Conservation (phyloP, 37 sponge, comb jelly and placozoan genomes). For the Halichondria panicea region DNA sequence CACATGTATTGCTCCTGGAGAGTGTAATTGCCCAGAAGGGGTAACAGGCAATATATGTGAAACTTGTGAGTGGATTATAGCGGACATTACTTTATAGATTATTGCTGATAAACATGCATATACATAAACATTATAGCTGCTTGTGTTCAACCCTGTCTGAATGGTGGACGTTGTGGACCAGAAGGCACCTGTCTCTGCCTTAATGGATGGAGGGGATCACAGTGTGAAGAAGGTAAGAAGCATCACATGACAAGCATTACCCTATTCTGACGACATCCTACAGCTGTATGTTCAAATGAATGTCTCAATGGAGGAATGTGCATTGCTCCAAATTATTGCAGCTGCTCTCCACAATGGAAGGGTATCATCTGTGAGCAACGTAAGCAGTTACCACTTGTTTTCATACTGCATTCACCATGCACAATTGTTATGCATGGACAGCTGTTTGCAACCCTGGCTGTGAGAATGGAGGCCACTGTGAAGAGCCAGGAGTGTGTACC, state of each 20-base stretch:
- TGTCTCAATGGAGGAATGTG: not conserved
- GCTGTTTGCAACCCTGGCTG: conserved; percentile 3
- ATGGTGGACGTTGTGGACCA: conserved; percentile 13
- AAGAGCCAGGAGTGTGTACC: not conserved
- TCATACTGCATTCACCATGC: not conserved
- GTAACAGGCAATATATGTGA: not conserved
- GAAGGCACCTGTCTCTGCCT: not conserved
- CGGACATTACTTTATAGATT: not conserved
- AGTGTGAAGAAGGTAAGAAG: not conserved
- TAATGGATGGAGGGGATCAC: not conserved
- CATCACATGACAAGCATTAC: not conserved
- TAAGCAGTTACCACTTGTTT: not conserved
- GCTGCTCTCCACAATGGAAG: not conserved
- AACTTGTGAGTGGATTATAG: not conserved
- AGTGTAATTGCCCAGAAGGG: not conserved
- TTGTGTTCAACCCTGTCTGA: conserved; percentile 2
- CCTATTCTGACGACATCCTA: not conserved
- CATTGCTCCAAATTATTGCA: not conserved
- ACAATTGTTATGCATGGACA: not conserved
- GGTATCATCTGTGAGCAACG: not conserved
- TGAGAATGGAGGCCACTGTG: not conserved
- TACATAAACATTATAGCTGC: no score
- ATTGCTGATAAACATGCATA: no score
- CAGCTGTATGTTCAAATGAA: not conserved
- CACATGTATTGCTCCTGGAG: not conserved